Evolutionary conservation across 2,888 invertebrate species (phyloP), one percentile per base, ranked within the genome.

Genomic region (Spisula subtruncata): DNA sequence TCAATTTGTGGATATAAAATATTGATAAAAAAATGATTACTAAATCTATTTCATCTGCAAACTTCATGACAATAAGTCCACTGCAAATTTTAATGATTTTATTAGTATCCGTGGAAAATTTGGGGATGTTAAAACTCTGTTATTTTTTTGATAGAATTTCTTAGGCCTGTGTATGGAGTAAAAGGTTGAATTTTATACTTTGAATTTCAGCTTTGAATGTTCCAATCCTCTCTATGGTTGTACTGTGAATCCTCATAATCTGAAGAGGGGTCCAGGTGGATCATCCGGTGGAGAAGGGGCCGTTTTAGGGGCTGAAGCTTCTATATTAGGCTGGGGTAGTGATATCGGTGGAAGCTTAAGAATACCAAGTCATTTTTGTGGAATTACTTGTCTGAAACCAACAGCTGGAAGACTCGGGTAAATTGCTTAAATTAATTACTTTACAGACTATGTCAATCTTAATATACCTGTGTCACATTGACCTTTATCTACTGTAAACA

Each of bases 201-300:
- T 84, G 25, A 60, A 79, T 84, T 89, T 32, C 89, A 95, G 95
- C 41, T 92, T 86, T 88, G 93, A 93, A 14, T 94, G 94, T 83
- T 93, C 94, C n/a, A 95, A 95, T 83, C 95, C 94, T 10, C 92
- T 95, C 6, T 95, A 92, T 89, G 95, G 95, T 6, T 90, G 84
- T 20, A 94, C 97, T 0, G 88, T 88, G 41, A 97, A 97, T 94
- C 97, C 97, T 0, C 95, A 95, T 84, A 95, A 97, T 91, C 71
- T 91, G 1, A 92, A 92, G 0, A 93, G 97, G 18, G 94, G 95
- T 12, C 96, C 97, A 10, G 97, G 97, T 2, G 97, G 97, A 0
- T 97, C 97, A 0, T 96, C 96, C 0, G 97, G 97, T 0, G 97
- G 96, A 5, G 96, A 96, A 90, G 97, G 96, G 4, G 97, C 97